phyloP scores from a whole-genome alignment of 2,888 invertebrate genomes.

The Microplitis manilae region DNA sequence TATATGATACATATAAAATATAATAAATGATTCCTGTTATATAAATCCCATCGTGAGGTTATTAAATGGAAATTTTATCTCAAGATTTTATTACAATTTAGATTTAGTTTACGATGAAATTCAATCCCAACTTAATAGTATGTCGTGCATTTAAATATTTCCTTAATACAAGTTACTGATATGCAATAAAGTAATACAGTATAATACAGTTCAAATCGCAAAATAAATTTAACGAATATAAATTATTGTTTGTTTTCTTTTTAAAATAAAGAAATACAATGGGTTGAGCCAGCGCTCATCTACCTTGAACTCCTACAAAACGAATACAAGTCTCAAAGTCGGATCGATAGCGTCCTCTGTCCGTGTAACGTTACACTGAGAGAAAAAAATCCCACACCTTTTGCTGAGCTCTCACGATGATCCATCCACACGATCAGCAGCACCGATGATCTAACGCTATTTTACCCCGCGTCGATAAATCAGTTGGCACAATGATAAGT shows the following conservation, averaged over 20 bases:
- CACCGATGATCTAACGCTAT: neutral
- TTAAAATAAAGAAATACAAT: too few species aligned
- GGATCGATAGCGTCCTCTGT: neutral
- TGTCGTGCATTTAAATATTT: neutral
- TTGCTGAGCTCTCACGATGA: neutral
- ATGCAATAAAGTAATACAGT: neutral
- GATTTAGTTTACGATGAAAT: neutral
- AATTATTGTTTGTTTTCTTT: too few species aligned
- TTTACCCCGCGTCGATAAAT: neutral
- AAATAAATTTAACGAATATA: too few species aligned
- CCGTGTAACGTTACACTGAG: neutral
- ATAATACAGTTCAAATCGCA: neutral
- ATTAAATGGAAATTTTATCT: neutral
- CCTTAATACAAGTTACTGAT: neutral
- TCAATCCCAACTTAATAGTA: conserved; percentile 5
- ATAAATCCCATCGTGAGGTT: neutral
- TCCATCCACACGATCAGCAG: neutral
- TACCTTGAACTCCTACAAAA: too few species aligned
- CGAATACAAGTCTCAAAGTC: neutral
- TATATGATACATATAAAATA: neutral
- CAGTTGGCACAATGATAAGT: neutral
- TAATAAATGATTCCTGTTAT: conserved; percentile 3
- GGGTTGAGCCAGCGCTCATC: too few species aligned
- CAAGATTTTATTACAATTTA: conserved; percentile 5
- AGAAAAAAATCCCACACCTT: neutral